These are phyloP conservation scores for Andrena hattorfiana DNA, from an alignment of 2,888 invertebrate species.

Conservation along the genomic window DNA sequence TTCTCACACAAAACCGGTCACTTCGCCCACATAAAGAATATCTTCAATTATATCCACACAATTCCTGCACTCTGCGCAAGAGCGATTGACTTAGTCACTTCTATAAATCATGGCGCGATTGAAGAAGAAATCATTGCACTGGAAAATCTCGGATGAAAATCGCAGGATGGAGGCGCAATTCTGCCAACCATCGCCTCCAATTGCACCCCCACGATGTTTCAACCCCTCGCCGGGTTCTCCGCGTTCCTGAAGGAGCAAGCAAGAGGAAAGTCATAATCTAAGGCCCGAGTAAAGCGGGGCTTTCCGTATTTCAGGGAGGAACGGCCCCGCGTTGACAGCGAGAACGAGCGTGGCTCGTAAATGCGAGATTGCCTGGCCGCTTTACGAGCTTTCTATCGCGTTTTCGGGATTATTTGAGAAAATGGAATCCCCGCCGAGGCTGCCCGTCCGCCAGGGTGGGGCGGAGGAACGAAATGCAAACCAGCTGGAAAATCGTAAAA, in stretches of 20 bases:
- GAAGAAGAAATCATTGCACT: too few relatives aligned
- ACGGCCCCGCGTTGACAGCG: constrained; percentile 56
- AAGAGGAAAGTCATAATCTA: constrained; percentile 9
- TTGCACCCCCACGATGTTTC: neutral
- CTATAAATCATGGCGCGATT: too few relatives aligned
- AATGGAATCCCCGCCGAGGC: constrained; percentile 78
- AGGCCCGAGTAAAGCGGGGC: neutral
- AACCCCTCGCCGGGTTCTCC: neutral
- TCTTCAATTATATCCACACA: too few relatives aligned
- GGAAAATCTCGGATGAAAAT: too few relatives aligned
- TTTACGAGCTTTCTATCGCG: constrained; percentile 81
- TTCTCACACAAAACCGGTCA: too few relatives aligned
- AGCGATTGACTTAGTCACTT: too few relatives aligned
- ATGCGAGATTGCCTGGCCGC: constrained; percentile 78
- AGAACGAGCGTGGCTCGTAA: constrained; percentile 75
- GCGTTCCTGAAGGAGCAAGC: neutral
- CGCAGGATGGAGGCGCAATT: too few relatives aligned
- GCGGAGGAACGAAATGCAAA: constrained; percentile 74
- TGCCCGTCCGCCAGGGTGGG: constrained; percentile 16
- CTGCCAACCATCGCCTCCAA: neutral
- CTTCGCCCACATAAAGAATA: too few relatives aligned
- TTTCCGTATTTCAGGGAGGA: constrained; percentile 53
- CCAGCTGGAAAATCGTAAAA: constrained; percentile 80
- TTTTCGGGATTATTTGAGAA: constrained; percentile 82
- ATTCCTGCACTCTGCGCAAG: too few relatives aligned